Base-by-base conservation (phyloP, 2,113 vertebrate species). In the Hepsetus odoe region DNA sequence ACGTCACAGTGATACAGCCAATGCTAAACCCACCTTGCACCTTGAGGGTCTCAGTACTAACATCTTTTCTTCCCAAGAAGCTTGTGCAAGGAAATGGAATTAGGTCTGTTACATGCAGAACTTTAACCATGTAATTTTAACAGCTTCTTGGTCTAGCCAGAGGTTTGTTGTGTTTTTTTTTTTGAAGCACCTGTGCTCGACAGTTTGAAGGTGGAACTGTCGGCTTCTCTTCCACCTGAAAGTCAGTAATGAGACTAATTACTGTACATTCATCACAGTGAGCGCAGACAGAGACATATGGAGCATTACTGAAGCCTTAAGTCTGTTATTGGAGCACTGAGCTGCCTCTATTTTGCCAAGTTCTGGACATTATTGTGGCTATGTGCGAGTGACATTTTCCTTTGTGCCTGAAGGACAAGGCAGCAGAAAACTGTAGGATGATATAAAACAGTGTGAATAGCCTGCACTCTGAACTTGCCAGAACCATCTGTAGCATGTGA, bases 361-460 rank as follows among this genome's bases (percentile, higher is more conserved):
- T 14, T 32, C 56, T 16, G 26, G 24, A 28, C 30, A 7, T 59
- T 16, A 59, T 30, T 20, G 51, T 55, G 20, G n/a, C n/a, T 55
- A 24, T 24, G 13, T 28, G 26, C 12, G 1, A 22, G 69, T 35
- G 69, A 51, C 80, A 38, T n/a, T 61, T 64, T 18, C 26, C 40
- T 59, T 12, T n/a, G 24, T 66, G 77, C 75, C 82, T 56, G 26
- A 59, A 59, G 56, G 56, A 3, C 26, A 59, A 62, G 3, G 8
- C n/a, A 53, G 0, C 5, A 24, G 18, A n/a, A n/a, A n/a, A n/a
- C n/a, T n/a, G n/a, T 1, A 20, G 49, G 49, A n/a, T 20, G n/a
- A 20, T 20, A 51, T 20, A 5, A 11, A 55, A 24, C 24, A 24
- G 20, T 22, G 11, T 55, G 51, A 55, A 24, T 11, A 24, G 4